phyloP scores from a whole-genome alignment of 1,140 invertebrate genomes.

The Brachionus calyciflorus region DNA sequence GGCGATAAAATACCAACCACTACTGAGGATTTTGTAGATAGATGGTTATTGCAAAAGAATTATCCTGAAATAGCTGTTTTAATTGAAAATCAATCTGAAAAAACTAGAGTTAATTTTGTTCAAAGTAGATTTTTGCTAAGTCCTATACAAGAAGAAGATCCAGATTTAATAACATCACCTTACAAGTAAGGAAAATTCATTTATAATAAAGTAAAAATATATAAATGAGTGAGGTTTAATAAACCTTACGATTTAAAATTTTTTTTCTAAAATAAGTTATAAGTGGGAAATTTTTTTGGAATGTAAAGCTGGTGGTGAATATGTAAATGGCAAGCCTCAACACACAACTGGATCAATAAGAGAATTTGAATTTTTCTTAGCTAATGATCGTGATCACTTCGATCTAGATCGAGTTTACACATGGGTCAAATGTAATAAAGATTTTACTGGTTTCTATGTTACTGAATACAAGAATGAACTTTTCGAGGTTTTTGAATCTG shows the following conservation, averaged over 20 bases:
- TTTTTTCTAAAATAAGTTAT: not conserved
- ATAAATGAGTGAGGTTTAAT: no score
- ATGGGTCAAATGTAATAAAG: slow-evolving; percentile 42
- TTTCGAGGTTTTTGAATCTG: slow-evolving; percentile 3
- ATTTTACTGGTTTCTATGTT: slow-evolving; percentile 42
- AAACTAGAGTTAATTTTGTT: slow-evolving; percentile 12
- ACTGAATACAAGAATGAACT: slow-evolving; percentile 26
- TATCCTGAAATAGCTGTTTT: slow-evolving; percentile 45
- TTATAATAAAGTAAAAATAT: no score
- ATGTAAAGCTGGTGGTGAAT: slow-evolving; percentile 29
- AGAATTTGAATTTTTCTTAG: slow-evolving; percentile 23
- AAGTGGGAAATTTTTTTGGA: slow-evolving; percentile 28
- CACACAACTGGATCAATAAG: not conserved
- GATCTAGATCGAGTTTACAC: slow-evolving; percentile 14
- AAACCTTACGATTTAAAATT: not conserved
- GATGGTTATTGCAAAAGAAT: slow-evolving; percentile 16
- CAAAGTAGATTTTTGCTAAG: slow-evolving; percentile 32
- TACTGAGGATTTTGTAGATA: slow-evolving; percentile 23
- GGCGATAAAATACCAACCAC: not conserved
- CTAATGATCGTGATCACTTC: not conserved
- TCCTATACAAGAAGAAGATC: slow-evolving; percentile 40
- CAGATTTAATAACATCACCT: not conserved
- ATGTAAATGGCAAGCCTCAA: not conserved
- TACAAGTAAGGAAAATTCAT: no score
- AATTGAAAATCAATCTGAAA: not conserved